Evolutionary conservation across 2,888 invertebrate genomes (phyloP), one percentile per base, ranked within the genome.

Genomic region (Subacronicta megacephala): DNA sequence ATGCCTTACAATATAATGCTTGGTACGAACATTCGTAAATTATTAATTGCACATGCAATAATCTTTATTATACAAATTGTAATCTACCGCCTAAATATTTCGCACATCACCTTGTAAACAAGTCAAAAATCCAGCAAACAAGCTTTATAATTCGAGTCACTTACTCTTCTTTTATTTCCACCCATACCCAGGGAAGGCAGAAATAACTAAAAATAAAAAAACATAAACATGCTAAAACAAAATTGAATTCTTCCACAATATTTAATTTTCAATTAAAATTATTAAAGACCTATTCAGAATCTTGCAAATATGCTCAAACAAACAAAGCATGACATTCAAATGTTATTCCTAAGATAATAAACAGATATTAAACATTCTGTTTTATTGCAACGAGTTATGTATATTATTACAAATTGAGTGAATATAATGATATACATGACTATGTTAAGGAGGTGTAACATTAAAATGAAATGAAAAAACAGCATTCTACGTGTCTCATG

Each of bases 141-240:
- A 90, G 90, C 82, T 78, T 75, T 82, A 84, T 82, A 85, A 80
- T 76, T 79, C 81, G 80, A 78, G 74, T 76, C 82, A 93, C 93
- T 94, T 93, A 94, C 93, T 89, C 86, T 90, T 80, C 62, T 65
- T 80, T 89, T 89, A 88, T 83, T 90, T 85, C 83, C 90, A 90
- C 89, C 89, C 83, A 89, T 86, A 80, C 90, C 88, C 87, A 82
- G 85, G 81, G 81, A 85, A 87, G 90, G 83, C 81, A 83, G 90
- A 89, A 93, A 90, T 83, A 94, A 93, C 92, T 91, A 92, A 92
- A 92, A 93, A 87, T 84, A 88, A 88, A 86, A n/a, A 85, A 78
- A 79, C 75, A 77, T 82, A 83, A 85, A 82, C 83, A 87, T 80
- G 82, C 84, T 87, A 81, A 81, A 83, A 83, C 78, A 80, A 82